Percentiles rank a stretch among this genome's conserved stretches.
Evolutionary conservation across 1,140 invertebrate genomes (phyloP).

Genomic region (Whitmania pigra): DNA sequence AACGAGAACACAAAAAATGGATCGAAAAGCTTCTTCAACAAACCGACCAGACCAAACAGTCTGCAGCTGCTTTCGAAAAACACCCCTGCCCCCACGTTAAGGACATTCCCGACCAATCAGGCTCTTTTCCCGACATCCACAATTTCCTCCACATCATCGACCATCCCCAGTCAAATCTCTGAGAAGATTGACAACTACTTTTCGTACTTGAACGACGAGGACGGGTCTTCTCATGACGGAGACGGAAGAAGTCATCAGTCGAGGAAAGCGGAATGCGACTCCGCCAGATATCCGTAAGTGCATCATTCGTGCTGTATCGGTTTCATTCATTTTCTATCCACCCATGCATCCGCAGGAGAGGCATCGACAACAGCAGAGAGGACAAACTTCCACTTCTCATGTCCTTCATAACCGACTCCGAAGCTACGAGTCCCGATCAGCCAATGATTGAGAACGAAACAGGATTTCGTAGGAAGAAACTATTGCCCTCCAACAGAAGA

Average conservation of each 20-base stretch:
- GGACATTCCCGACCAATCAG: not conserved
- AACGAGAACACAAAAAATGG: not conserved
- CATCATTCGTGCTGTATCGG: no score
- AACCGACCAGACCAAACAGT: not conserved
- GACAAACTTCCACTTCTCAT: no score
- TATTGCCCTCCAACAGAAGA: not conserved
- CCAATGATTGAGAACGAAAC: no score
- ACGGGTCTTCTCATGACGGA: not conserved
- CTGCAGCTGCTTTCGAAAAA: not conserved
- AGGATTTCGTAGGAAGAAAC: not conserved
- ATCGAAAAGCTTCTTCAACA: not conserved
- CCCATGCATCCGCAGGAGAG: no score
- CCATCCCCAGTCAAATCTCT: not conserved
- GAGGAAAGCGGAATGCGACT: no score
- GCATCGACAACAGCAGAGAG: no score
- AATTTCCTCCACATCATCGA: not conserved
- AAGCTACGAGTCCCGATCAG: no score
- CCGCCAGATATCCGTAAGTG: no score
- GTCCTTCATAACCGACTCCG: no score
- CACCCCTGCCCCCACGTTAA: not conserved
- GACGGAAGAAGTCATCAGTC: no score
- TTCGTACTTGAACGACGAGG: conserved; percentile 6
- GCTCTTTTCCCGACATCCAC: not conserved
- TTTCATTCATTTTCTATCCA: no score
- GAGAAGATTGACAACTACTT: conserved; percentile 1